Conservation (phyloP, 2,113 vertebrate species). For the Pimephales promelas region DNA sequence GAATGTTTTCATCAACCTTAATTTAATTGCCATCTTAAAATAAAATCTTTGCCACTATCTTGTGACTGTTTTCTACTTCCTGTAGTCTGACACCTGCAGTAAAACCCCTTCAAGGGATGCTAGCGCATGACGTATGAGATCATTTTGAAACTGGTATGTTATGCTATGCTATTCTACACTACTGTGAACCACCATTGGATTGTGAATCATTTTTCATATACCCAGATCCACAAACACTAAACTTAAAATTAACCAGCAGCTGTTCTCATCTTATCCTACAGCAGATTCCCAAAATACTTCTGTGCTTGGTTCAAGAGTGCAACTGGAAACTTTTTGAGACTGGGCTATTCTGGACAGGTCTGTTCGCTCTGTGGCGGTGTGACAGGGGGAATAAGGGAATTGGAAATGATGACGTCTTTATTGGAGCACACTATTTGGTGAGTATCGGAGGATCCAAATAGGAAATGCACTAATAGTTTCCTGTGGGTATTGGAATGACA, state of each 20-base stretch:
- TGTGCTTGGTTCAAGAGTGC: conserved; percentile 58
- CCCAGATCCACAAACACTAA: conserved; percentile 61
- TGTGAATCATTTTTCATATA: conserved; percentile 26
- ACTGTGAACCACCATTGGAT: not conserved
- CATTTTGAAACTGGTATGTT: conserved; percentile 24
- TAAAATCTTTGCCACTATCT: too few species aligned
- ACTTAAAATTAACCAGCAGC: conserved; percentile 78
- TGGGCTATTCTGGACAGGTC: conserved; percentile 64
- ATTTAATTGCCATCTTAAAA: too few species aligned
- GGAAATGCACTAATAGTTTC: conserved; percentile 32
- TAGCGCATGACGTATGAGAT: not conserved
- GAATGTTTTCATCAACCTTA: too few species aligned
- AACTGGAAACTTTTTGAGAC: conserved; percentile 59
- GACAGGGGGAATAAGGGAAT: conserved; percentile 9
- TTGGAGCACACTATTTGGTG: conserved; percentile 64
- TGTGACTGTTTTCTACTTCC: not conserved
- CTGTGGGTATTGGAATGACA: conserved; percentile 49
- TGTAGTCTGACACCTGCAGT: not conserved
- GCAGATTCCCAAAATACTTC: conserved; percentile 74
- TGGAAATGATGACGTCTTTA: conserved; percentile 58
- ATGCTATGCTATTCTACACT: conserved; percentile 20
- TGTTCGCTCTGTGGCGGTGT: conserved; percentile 21
- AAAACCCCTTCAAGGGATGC: too few species aligned
- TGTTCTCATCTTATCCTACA: conserved; percentile 72
- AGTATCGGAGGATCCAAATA: conserved; percentile 42